A percentile compares a stretch with the other conserved stretches of the same genome.
These are phyloP conservation scores for Chloroceryle amazona DNA, from an alignment of 2,797 vertebrate species.

Conservation along the genomic window DNA sequence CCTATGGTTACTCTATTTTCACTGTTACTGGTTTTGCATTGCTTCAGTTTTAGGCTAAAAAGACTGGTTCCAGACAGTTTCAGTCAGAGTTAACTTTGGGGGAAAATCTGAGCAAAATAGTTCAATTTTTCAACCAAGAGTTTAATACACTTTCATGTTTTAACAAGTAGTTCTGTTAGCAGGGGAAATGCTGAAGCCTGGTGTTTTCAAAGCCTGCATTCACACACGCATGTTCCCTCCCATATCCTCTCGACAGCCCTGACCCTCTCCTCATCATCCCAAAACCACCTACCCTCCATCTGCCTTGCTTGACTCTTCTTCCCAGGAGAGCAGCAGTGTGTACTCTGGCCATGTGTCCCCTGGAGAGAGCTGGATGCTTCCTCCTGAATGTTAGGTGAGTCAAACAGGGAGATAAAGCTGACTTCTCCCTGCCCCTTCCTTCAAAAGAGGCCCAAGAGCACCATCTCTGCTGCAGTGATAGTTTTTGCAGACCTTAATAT, in stretches of 20 bases:
- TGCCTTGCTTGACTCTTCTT: background rate
- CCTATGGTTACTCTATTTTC: slow-evolving; percentile 15
- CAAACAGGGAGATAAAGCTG: background rate
- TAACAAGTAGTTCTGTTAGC: background rate
- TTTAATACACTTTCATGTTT: background rate
- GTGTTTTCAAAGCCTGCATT: background rate
- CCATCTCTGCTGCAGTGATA: background rate
- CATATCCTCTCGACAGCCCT: background rate
- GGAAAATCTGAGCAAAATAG: background rate
- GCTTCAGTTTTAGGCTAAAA: background rate
- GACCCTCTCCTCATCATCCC: background rate
- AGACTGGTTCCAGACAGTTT: background rate
- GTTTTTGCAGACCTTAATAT: background rate
- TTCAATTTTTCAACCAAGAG: background rate
- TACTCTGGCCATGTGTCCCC: fast-evolving
- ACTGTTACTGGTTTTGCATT: background rate
- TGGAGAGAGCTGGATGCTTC: fast-evolving
- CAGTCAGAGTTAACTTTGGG: background rate
- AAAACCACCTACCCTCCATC: background rate
- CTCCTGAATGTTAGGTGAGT: background rate
- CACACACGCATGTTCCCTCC: background rate
- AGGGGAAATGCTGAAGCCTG: background rate
- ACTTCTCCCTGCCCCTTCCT: background rate
- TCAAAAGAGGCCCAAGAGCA: background rate
- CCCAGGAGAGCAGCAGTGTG: fast-evolving